phyloP scores from a whole-genome alignment of 2,113 vertebrate genomes.

The Melozone crissalis region DNA sequence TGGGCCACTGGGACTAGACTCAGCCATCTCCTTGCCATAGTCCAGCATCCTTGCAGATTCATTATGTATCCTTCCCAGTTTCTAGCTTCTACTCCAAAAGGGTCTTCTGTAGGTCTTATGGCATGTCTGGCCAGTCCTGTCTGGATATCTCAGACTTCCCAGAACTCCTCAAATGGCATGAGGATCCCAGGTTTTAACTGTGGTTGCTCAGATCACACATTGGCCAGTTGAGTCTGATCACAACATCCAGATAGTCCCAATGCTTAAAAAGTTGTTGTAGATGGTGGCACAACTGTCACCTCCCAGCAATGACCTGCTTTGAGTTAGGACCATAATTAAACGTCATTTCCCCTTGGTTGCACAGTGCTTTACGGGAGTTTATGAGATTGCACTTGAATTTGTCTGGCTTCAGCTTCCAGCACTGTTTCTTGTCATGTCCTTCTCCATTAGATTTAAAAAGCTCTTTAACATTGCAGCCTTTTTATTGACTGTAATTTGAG shows the following conservation, averaged over 20 bases:
- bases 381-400: background rate
- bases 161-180: background rate
- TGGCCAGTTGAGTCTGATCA: background rate
- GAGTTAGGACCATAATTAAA: background rate
- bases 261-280: background rate
- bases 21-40: background rate
- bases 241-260: background rate
- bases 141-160: background rate
- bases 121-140: background rate
- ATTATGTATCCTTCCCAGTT: background rate
- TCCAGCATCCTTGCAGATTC: background rate
- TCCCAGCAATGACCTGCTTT: background rate
- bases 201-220: background rate
- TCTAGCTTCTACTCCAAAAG: background rate
- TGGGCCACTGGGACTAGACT: background rate
- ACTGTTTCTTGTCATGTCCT: background rate
- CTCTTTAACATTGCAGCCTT: conserved; percentile 36
- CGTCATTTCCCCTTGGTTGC: background rate
- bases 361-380: background rate
- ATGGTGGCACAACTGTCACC: background rate
- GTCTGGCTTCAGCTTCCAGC: background rate
- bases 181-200: background rate
- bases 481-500: conserved; percentile 12
- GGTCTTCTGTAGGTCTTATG: background rate
- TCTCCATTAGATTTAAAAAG: conserved; percentile 16